Evolutionary conservation across 2,888 invertebrate species (phyloP).

Genomic region (Protophormia terraenovae): DNA sequence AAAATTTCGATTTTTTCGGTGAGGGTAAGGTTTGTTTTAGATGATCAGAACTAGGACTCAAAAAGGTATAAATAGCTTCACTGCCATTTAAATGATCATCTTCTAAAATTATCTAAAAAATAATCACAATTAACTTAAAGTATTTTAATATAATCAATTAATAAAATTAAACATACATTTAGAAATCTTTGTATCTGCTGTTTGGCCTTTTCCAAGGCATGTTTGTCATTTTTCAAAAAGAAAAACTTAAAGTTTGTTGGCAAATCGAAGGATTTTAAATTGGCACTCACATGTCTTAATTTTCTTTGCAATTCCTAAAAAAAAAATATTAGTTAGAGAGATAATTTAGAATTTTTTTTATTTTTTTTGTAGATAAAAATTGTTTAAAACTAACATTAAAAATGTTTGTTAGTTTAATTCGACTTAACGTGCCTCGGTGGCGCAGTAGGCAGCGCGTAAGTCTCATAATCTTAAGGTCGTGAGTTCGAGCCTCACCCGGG

Average conservation of each 20-base stretch:
- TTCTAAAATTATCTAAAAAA: constrained; percentile 91
- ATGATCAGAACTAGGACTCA: constrained; percentile 95
- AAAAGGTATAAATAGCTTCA: constrained; percentile 93
- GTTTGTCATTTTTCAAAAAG: constrained; percentile 91
- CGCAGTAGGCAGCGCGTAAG: constrained; percentile 71
- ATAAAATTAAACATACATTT: constrained; percentile 84
- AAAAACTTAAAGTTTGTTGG: constrained; percentile 92
- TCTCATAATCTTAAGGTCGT: constrained; percentile 70
- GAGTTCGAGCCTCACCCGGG: constrained; percentile 67
- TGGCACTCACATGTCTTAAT: constrained; percentile 90
- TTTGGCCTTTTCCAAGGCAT: constrained; percentile 91
- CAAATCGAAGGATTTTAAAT: constrained; percentile 90
- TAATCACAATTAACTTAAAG: no score
- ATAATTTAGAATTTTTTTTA: neutral
- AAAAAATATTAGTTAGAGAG: neutral
- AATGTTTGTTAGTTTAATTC: neutral
- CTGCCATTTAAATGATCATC: constrained; percentile 93
- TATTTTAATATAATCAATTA: no score
- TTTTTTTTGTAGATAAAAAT: constrained; percentile 15
- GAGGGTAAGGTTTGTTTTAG: constrained; percentile 89
- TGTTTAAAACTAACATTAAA: neutral
- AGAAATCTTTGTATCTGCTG: constrained; percentile 92
- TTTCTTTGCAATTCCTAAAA: constrained; percentile 91
- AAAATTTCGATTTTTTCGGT: constrained; percentile 93
- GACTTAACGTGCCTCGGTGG: constrained; percentile 67